These are phyloP conservation scores for Glyphotaelius pellucidus DNA, from an alignment of 2,888 invertebrate species.

Conservation along the genomic window DNA sequence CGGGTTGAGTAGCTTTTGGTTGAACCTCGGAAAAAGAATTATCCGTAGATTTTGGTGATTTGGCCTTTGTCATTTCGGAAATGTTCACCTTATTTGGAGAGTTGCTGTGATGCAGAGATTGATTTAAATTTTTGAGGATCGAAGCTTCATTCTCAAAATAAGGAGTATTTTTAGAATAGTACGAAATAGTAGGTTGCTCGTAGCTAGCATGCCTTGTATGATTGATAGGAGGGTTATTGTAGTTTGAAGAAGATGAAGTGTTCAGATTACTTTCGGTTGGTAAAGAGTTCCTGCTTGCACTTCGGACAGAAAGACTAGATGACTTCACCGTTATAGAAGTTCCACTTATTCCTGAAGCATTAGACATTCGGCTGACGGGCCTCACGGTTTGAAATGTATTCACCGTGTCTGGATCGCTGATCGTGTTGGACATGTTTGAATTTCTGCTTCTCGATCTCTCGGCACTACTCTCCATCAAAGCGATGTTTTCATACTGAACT, in stretches of 20 bases:
- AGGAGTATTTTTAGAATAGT: conserved; percentile 73
- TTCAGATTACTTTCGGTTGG: conserved; percentile 55
- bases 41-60: conserved; percentile 71
- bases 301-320: conserved; percentile 56
- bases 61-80: conserved; percentile 72
- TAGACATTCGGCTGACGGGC: conserved; percentile 69
- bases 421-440: conserved; percentile 63
- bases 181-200: conserved; percentile 71
- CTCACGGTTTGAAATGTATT: conserved; percentile 67
- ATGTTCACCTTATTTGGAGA: conserved; percentile 75
- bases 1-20: conserved; percentile 64
- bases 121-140: conserved; percentile 74
- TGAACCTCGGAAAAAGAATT: conserved; percentile 69
- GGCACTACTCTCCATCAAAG: conserved; percentile 53
- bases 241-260: conserved; percentile 16
- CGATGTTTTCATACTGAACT: conserved; percentile 66
- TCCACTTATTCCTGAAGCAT: conserved; percentile 69
- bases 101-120: conserved; percentile 68
- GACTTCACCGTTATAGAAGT: conserved; percentile 51
- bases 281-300: conserved; percentile 63
- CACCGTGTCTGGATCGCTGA: conserved; percentile 64
- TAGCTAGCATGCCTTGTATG: conserved; percentile 65
- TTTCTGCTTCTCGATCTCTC: conserved; percentile 64
- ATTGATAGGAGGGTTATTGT: conserved; percentile 41
- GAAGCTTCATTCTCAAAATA: conserved; percentile 61